Evolutionary conservation across 2,888 invertebrate species (phyloP).

Genomic region (Platypus cylindrus): DNA sequence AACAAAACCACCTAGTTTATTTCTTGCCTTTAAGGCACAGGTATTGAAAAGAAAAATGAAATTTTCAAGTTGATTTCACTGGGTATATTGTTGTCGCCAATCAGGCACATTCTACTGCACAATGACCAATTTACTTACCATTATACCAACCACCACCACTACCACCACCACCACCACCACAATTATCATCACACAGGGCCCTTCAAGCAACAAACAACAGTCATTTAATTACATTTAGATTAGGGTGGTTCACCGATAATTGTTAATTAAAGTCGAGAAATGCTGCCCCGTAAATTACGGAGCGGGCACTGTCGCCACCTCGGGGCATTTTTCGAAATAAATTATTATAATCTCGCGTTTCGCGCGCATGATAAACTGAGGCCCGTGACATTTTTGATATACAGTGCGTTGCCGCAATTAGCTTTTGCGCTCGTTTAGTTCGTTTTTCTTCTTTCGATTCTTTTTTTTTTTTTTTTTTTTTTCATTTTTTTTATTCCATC

Average conservation of each 20-base stretch:
- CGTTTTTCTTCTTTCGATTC: neutral
- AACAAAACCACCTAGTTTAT: no score
- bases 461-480: neutral
- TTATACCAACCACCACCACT: neutral
- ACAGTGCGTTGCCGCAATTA: constrained; percentile 14
- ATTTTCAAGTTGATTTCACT: no score
- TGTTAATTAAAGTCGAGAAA: constrained; percentile 15
- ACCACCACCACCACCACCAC: neutral
- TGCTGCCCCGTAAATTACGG: constrained; percentile 14
- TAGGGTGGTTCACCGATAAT: constrained; percentile 15
- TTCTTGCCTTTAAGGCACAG: no score
- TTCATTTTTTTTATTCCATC: neutral
- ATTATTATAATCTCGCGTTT: constrained; percentile 16
- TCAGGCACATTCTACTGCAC: no score
- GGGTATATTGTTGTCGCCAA: no score
- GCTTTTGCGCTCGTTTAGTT: constrained; percentile 11
- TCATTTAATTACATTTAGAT: constrained; percentile 16
- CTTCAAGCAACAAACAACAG: constrained; percentile 8
- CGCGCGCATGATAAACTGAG: constrained; percentile 13
- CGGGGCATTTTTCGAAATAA: constrained; percentile 17
- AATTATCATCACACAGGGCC: no score
- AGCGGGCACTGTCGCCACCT: constrained; percentile 13
- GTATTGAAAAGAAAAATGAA: no score
- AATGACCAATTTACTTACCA: neutral
- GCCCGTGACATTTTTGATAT: constrained; percentile 15